Conservation (phyloP, 2,113 vertebrate genomes). For the Nansenia antarctica region DNA sequence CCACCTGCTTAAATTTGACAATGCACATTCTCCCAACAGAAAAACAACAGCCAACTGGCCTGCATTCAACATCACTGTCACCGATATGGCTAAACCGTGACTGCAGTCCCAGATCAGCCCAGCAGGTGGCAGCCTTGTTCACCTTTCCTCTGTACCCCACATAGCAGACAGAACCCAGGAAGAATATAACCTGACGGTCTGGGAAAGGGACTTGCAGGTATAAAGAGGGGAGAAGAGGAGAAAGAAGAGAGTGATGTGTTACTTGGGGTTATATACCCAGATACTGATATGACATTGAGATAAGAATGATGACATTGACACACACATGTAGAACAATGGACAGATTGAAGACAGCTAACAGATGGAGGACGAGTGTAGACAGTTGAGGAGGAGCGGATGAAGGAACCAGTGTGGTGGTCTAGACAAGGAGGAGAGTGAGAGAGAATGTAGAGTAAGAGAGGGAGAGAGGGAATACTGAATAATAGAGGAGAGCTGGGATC, state of each 20-base stretch:
- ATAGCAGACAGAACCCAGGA: slow-evolving; percentile 24
- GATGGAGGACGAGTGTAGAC: too few relatives aligned
- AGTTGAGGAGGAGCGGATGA: too few relatives aligned
- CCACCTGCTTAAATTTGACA: too few relatives aligned
- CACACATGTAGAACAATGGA: too few relatives aligned
- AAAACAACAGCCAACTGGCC: slow-evolving; percentile 48
- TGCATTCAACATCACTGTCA: slow-evolving; percentile 13
- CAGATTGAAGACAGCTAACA: too few relatives aligned
- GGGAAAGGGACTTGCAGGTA: slow-evolving; percentile 16
- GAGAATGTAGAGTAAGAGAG: slow-evolving; percentile 41
- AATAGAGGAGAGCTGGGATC: slow-evolving; percentile 61
- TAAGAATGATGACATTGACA: too few relatives aligned
- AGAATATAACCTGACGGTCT: too few relatives aligned
- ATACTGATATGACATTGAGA: too few relatives aligned
- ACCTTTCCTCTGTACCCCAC: slow-evolving; percentile 7
- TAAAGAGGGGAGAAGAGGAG: slow-evolving; percentile 9
- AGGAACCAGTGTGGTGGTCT: too few relatives aligned
- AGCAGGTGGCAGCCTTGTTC: slow-evolving; percentile 64
- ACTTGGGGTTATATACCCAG: too few relatives aligned
- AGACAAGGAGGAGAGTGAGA: neutral
- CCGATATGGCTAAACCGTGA: neutral
- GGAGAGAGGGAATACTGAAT: slow-evolving; percentile 58
- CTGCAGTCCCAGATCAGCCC: slow-evolving; percentile 42
- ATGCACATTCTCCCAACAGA: slow-evolving; percentile 29
- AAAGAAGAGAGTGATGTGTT: neutral